Percentiles rank a stretch among this genome's conserved stretches.
Evolutionary conservation across 2,888 invertebrate species (phyloP).

Genomic region (Carterocephalus palaemon): DNA sequence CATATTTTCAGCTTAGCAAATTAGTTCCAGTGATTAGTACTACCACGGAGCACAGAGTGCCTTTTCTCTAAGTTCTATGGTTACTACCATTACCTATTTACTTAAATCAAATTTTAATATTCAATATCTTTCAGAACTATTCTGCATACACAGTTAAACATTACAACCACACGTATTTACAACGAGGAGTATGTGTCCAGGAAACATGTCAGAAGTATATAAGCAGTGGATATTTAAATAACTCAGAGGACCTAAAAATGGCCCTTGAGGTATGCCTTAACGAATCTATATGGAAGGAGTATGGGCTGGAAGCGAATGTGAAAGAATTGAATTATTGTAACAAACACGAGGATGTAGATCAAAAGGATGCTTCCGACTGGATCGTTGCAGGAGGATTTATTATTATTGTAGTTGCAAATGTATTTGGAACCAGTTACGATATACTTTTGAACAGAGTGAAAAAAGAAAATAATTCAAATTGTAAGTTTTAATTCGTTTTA

Average conservation of each 20-base stretch:
- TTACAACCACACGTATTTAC: conserved; percentile 26
- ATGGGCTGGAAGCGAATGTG: conserved; percentile 20
- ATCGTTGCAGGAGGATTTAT: conserved; percentile 1
- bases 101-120: not conserved
- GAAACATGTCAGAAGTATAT: conserved; percentile 23
- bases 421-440: conserved; percentile 20
- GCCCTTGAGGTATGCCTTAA: conserved; percentile 28
- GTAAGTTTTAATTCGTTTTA: not conserved
- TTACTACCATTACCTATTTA: not conserved
- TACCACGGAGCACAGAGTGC: too few relatives aligned
- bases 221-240: not conserved
- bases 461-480: not conserved
- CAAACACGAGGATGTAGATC: conserved; percentile 1
- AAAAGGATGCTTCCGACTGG: conserved; percentile 16
- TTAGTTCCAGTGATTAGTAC: too few relatives aligned
- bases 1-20: too few relatives aligned
- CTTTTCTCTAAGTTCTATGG: too few relatives aligned
- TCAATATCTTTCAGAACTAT: conserved; percentile 27
- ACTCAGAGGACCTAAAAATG: conserved; percentile 7
- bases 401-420: conserved; percentile 9
- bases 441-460: conserved; percentile 20
- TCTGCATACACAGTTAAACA: conserved; percentile 18
- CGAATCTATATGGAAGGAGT: conserved; percentile 22
- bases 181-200: conserved; percentile 29
- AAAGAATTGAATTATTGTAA: conserved; percentile 5